These are phyloP conservation scores for Drosophila nigrodunni DNA, from an alignment of 1,140 invertebrate species.

Conservation along the genomic window DNA sequence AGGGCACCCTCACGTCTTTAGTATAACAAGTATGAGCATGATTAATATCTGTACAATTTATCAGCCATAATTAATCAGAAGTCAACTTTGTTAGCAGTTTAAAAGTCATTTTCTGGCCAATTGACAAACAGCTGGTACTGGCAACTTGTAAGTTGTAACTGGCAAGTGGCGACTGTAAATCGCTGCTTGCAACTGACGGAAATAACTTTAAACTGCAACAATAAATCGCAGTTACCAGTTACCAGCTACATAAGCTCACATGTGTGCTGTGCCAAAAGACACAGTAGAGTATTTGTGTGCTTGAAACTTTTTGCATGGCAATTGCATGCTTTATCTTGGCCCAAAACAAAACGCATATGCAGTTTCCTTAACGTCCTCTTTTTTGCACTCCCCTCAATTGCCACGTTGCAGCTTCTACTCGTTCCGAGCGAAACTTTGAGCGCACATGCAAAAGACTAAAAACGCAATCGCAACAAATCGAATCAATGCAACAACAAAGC, in stretches of 20 bases:
- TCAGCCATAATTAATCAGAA: conserved; percentile 63
- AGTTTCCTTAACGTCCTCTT: conserved; percentile 6
- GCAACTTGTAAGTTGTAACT: conserved; percentile 11
- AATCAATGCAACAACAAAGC: conserved; percentile 76
- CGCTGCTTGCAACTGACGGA: conserved; percentile 15
- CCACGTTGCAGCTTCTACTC: conserved; percentile 11
- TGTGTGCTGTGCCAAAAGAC: conserved; percentile 20
- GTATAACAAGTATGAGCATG: conserved; percentile 50
- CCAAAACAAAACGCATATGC: conserved; percentile 42
- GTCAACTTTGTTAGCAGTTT: conserved; percentile 52
- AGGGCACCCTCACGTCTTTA: conserved; percentile 30
- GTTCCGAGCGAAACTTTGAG: conserved; percentile 47
- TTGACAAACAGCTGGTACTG: conserved; percentile 46
- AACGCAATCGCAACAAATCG: conserved; percentile 82
- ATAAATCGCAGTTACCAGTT: conserved; percentile 56
- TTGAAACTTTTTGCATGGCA: conserved; percentile 65
- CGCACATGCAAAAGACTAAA: conserved; percentile 80
- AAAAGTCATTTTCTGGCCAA: conserved; percentile 48
- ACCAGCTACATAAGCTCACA: conserved; percentile 33
- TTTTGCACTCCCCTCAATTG: neutral
- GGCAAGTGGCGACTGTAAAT: conserved; percentile 22
- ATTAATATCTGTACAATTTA: conserved; percentile 53
- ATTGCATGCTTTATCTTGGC: conserved; percentile 73
- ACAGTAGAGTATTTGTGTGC: conserved; percentile 58
- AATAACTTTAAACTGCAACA: conserved; percentile 68